These are phyloP conservation scores for Capricornis sumatraensis DNA, from an alignment of 2,113 vertebrate genomes.

Conservation along the genomic window DNA sequence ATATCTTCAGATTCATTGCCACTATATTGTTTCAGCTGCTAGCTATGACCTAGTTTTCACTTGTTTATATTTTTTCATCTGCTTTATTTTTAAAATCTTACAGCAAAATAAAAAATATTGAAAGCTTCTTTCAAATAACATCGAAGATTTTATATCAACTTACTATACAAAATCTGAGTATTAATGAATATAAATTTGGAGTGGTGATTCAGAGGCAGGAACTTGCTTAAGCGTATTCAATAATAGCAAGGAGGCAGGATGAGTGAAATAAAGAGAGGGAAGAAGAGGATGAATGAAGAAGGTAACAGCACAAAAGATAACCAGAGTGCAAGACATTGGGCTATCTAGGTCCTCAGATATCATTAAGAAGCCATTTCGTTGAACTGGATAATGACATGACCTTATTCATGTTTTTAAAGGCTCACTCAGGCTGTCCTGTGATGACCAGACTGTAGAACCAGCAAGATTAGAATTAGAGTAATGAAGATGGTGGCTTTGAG, in stretches of 20 bases:
- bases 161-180: background rate
- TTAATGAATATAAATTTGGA: constrained; percentile 17
- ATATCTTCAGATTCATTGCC: constrained; percentile 31
- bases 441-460: background rate
- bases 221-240: background rate
- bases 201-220: background rate
- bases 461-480: background rate
- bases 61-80: constrained; percentile 24
- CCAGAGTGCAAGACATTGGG: background rate
- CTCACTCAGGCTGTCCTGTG: background rate
- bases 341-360: background rate
- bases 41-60: constrained; percentile 29
- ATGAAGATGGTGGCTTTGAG: background rate
- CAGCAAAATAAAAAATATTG: constrained; percentile 15
- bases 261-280: background rate
- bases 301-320: background rate
- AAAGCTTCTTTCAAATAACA: constrained; percentile 4
- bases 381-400: background rate
- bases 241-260: background rate
- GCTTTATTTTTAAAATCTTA: constrained; percentile 6
- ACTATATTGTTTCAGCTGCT: constrained; percentile 24
- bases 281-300: background rate
- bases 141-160: background rate
- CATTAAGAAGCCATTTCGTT: background rate
- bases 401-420: background rate